Base-by-base conservation (phyloP, 2,888 invertebrate genomes). In the Eristalis arbustorum region DNA sequence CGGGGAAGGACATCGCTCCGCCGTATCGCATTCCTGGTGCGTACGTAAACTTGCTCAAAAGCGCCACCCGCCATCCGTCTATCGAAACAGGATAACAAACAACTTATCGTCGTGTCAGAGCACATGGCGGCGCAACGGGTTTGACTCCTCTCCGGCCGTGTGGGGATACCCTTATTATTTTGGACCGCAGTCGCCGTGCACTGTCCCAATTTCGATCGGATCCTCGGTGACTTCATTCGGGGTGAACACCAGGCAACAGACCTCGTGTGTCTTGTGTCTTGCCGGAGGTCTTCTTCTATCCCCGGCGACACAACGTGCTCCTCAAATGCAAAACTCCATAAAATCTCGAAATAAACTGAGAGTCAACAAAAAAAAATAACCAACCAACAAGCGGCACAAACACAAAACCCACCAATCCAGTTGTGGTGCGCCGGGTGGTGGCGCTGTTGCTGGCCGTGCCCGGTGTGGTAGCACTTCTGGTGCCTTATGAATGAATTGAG, bases 401-500 rank as follows among this genome's bases (percentile, higher is more conserved):
- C 49, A 59, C 57, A 62, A 84, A 88, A 88, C 88, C 69, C 37
- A 88, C 88, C 88, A 88, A 88, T 88, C 88, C 88, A 88, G 88
- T 88, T 88, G 79, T 88, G 84, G 79, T 88, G 72, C 71, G 72
- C 72, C 72, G 82, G 77, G 76, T 67, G 74, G 76, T 34, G 74
- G 64, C 40, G 67, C 22, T 10, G 63, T 4, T 6, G 62, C 2
- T 18, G 67, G 59, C 22, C 23, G 76, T 62, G 74, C 66, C 31
- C 81, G 81, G 80, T 75, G 59, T 74, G 84, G 80, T 87, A 87
- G 87, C 83, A 87, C 87, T 87, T 87, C 78, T 87, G 83, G 87
- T 87, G 87, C 83, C 78, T 87, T 87, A 87, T 87, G 87, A 87
- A 87, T 87, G 87, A 87, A 79, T 83, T 87, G 74, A 78, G 75